Percentiles rank a stretch among this genome's conserved stretches.
These are phyloP conservation scores for Eupelmus urozonus DNA, from an alignment of 2,888 invertebrate species.

Conservation along the genomic window DNA sequence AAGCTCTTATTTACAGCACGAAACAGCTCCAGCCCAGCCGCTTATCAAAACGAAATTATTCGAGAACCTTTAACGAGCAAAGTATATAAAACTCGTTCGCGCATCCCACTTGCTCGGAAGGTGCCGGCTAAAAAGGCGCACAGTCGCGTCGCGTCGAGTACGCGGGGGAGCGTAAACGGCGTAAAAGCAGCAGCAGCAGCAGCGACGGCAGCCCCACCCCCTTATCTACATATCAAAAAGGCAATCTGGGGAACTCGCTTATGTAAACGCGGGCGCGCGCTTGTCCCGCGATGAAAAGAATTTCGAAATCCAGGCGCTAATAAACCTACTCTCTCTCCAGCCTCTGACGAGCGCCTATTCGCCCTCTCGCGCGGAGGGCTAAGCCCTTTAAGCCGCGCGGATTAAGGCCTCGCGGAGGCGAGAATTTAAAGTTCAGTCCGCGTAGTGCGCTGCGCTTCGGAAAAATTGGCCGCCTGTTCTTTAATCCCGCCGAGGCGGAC, in stretches of 20 bases:
- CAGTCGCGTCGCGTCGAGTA: constrained; percentile 13
- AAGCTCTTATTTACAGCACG: too few species aligned
- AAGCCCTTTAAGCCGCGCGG: constrained; percentile 73
- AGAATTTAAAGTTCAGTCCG: constrained; percentile 71
- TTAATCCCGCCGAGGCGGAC: constrained; percentile 42
- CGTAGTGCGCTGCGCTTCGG: constrained; percentile 10
- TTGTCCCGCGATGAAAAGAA: constrained; percentile 76
- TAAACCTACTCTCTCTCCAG: constrained; percentile 68
- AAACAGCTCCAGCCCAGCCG: too few species aligned
- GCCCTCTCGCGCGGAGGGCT: constrained; percentile 73
- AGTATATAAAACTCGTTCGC: constrained; percentile 52
- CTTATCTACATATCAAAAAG: constrained; percentile 78
- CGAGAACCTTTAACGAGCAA: constrained; percentile 52
- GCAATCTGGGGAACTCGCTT: constrained; percentile 77
- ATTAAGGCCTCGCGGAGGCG: constrained; percentile 72
- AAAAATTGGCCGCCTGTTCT: constrained; percentile 50
- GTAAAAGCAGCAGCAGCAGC: constrained; percentile 68
- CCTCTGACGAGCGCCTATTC: constrained; percentile 76
- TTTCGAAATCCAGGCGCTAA: constrained; percentile 76
- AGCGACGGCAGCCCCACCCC: constrained; percentile 64
- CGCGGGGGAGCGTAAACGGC: constrained; percentile 73
- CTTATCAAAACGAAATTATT: constrained; percentile 51
- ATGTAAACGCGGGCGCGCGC: constrained; percentile 75
- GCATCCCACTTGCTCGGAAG: background rate
- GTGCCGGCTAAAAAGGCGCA: background rate